These are phyloP conservation scores for Epirrhoe tristata DNA, from an alignment of 2,888 invertebrate genomes.

Conservation along the genomic window DNA sequence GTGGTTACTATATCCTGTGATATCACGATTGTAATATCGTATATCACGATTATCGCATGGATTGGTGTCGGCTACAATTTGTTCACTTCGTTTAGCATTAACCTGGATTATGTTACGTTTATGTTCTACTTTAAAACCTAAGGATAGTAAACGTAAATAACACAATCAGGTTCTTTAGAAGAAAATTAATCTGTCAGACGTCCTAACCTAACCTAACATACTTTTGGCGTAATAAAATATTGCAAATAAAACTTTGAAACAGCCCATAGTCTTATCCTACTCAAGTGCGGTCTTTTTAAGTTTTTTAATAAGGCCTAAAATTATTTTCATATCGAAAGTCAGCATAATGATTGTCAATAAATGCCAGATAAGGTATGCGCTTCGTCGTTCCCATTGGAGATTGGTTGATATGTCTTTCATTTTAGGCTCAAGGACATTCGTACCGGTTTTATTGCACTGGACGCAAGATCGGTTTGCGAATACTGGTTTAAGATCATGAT, in stretches of 20 bases:
- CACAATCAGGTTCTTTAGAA: neutral
- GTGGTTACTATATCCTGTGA: conserved; percentile 19
- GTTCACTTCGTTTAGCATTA: conserved; percentile 14
- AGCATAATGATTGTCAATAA: neutral
- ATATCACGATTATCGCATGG: conserved; percentile 19
- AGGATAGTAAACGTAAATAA: neutral
- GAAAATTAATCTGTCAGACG: neutral
- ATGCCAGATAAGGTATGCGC: conserved; percentile 7
- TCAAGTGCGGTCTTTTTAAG: too few relatives aligned
- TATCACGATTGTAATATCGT: conserved; percentile 18
- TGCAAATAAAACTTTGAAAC: neutral
- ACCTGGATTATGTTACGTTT: conserved; percentile 10
- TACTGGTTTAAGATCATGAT: conserved; percentile 9
- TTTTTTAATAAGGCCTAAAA: neutral
- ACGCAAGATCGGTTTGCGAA: conserved; percentile 10
- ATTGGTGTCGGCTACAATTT: conserved; percentile 22
- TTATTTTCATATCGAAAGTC: neutral
- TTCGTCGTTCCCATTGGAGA: conserved; percentile 13
- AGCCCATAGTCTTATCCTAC: too few relatives aligned
- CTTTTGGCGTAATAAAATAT: neutral
- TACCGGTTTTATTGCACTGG: conserved; percentile 30
- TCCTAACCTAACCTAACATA: too few relatives aligned
- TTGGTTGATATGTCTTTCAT: conserved; percentile 23
- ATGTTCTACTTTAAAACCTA: conserved; percentile 3
- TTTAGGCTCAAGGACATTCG: conserved; percentile 29